phyloP scores from a whole-genome alignment of 2,113 vertebrate species.

The Tragelaphus buxtoni region DNA sequence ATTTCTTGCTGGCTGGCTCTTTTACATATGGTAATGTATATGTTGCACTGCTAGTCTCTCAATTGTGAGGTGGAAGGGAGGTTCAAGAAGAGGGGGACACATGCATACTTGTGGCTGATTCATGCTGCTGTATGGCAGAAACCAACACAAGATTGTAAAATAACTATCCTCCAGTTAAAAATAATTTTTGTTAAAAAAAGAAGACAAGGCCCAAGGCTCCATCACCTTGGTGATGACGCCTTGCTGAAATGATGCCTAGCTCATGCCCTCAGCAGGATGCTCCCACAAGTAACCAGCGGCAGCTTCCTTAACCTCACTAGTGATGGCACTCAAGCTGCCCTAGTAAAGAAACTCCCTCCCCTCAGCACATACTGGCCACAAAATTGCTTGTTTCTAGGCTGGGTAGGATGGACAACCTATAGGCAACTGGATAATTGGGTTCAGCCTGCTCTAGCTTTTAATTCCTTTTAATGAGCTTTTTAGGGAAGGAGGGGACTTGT shows the following conservation, averaged over 20 bases:
- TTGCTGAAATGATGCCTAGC: not conserved
- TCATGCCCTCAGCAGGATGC: not conserved
- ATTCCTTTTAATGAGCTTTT: constrained; percentile 17
- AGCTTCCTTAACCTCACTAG: not conserved
- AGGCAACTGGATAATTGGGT: not conserved
- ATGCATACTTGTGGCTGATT: not conserved
- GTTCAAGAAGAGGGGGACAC: not conserved
- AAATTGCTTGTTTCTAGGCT: not conserved
- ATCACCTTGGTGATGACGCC: not conserved
- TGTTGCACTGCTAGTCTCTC: not conserved
- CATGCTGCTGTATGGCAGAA: not conserved
- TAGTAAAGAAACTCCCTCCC: not conserved
- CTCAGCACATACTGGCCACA: not conserved
- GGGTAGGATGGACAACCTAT: not conserved
- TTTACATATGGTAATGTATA: not conserved
- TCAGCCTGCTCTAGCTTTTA: not conserved
- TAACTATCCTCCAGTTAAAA: not conserved
- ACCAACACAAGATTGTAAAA: not conserved
- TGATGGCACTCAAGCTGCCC: not conserved
- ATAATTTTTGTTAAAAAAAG: not conserved
- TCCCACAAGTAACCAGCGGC: not conserved
- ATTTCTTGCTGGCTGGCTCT: not conserved
- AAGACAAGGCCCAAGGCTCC: not conserved
- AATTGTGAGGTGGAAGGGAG: not conserved
- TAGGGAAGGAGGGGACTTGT: not conserved